Percentiles rank a stretch among this genome's conserved stretches.
These are phyloP conservation scores for Poeciliopsis turneri DNA, from an alignment of 2,797 vertebrate species.

Conservation along the genomic window DNA sequence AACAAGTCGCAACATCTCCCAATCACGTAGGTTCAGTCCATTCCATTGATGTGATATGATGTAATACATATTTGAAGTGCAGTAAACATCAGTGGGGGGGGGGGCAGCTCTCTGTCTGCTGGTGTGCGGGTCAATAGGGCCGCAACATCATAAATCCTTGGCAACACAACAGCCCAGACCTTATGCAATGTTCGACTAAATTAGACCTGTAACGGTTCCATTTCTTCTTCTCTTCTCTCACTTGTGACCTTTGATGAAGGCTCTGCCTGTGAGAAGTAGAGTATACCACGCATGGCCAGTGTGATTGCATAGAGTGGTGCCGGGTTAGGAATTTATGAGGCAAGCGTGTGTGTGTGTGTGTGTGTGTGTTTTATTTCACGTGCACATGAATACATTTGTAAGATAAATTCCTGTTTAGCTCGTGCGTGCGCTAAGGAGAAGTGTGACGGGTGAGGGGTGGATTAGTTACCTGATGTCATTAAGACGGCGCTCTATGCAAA, in stretches of 20 bases:
- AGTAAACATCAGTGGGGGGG: constrained; percentile 65
- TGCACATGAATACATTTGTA: constrained; percentile 51
- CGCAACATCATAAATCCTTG: constrained; percentile 76
- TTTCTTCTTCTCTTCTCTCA: constrained; percentile 30
- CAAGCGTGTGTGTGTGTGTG: constrained; percentile 24
- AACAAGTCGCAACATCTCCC: constrained; percentile 55
- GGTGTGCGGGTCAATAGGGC: constrained; percentile 76
- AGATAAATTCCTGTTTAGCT: constrained; percentile 26
- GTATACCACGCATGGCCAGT: constrained; percentile 59
- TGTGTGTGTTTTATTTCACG: constrained; percentile 20
- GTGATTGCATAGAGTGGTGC: constrained; percentile 55
- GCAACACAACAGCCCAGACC: constrained; percentile 74
- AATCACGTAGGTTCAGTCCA: constrained; percentile 46
- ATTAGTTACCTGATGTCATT: constrained; percentile 54
- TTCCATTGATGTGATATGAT: constrained; percentile 68
- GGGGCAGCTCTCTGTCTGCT: constrained; percentile 56
- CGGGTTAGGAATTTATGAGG: constrained; percentile 60
- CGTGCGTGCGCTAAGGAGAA: background rate
- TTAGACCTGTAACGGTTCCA: constrained; percentile 78
- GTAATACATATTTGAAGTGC: constrained; percentile 58
- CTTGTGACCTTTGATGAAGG: constrained; percentile 75
- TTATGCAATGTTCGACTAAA: constrained; percentile 73
- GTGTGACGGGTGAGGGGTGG: constrained; percentile 4
- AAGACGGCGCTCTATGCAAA: constrained; percentile 49
- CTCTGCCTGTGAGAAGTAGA: constrained; percentile 45